Evolutionary conservation across 2,113 vertebrate species (phyloP), one percentile per base, ranked within the genome.

Genomic region (Uropsilus gracilis): DNA sequence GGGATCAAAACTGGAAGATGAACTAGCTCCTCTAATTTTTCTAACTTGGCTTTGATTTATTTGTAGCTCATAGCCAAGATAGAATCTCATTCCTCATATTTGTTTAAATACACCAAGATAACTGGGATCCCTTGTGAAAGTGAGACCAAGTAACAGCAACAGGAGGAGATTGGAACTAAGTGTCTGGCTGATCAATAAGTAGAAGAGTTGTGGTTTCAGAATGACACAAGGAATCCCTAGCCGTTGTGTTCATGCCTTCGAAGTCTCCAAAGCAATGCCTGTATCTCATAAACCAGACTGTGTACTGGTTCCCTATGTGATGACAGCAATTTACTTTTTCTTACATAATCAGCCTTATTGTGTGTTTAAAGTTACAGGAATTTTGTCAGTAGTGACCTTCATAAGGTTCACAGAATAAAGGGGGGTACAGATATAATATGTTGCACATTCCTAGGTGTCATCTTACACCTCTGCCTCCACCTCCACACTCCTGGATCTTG

Each of bases 301-400:
- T 50, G 16, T 16, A 14, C 80, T 78, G 39, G 24, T 59, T 75
- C 22, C 50, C 50, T 26, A 90, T 46, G 64, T 84, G 28, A 94
- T 91, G 37, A 93, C n/a, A 94, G 28, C 26, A 87, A 64, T 66
- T 10, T 80, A 18, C 50, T 18, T 90, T 89, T 90, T 83, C 75
- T 95, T 53, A 75, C 6, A 84, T 57, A 20, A 44, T 34, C 44
- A 93, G n/a, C 32, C 44, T 10, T 94, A 75, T 24, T 5, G 22
- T 73, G 63, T 53, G 39, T 84, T 93, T 94, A 89, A 91, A 89
- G 73, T 57, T 37, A 68, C 26, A 91, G 57, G 24, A 69, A 91
- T 5, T 84, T 92, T 85, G 57, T 39, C 32, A 34, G 78, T 89
- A 61, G 63, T 93, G 46, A 91, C 14, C 10, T 66, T 64, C 24